Conservation (phyloP, 2,888 invertebrate genomes). For the Torymus auratus region DNA sequence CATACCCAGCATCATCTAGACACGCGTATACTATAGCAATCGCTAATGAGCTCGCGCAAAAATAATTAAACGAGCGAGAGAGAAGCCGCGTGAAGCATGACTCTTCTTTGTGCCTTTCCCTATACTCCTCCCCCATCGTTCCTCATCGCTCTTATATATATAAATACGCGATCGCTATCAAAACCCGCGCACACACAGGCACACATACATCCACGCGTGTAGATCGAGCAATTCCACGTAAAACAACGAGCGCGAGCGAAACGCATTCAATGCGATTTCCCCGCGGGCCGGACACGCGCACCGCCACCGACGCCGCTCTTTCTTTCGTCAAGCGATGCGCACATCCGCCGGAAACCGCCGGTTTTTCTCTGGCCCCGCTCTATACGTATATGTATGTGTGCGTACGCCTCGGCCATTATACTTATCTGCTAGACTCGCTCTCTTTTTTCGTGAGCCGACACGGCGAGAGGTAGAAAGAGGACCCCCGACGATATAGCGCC, state of each 20-base stretch:
- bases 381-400: no score
- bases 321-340: conserved; percentile 63
- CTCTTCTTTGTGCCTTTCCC: neutral
- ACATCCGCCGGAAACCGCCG: conserved; percentile 64
- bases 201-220: neutral
- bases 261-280: conserved; percentile 9
- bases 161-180: conserved; percentile 41
- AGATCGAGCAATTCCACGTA: no score
- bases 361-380: conserved; percentile 57
- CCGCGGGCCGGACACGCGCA: neutral
- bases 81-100: conserved; percentile 31
- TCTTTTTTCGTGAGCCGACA: conserved; percentile 15
- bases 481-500: no score
- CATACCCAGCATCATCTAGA: no score
- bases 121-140: neutral
- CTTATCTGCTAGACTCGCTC: conserved; percentile 60
- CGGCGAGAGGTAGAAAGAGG: no score
- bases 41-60: conserved; percentile 9
- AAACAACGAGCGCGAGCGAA: neutral
- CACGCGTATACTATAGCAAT: no score
- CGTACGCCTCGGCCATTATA: conserved; percentile 23
- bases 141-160: conserved; percentile 16
- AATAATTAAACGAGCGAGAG: conserved; percentile 17
- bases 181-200: conserved; percentile 1
- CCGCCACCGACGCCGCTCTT: neutral